Base-by-base conservation (phyloP, 1,140 invertebrate genomes). In the Euglossa dilemma region DNA sequence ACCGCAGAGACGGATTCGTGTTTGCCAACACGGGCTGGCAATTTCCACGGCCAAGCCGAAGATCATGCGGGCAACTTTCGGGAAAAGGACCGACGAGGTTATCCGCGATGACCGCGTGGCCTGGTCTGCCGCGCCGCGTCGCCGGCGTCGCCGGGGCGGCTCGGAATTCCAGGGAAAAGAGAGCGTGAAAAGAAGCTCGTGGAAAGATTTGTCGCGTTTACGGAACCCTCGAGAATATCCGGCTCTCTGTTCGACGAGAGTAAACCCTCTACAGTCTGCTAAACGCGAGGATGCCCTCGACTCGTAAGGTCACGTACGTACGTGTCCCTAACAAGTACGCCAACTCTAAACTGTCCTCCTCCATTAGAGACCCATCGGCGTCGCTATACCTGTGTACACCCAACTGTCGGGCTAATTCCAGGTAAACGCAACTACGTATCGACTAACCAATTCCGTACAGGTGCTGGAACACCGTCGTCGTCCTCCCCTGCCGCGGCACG, bases 331-430 rank as follows among this genome's bases (percentile, higher is more conserved):
- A 85, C 79, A 80, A 86, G 78, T 85, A 83, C 56, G 56, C 36
- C 28, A 75, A 59, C 83, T 82, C 59, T 50, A 45, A 83, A 85
- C 85, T 61, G 84, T 86, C 81, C 80, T 85, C 63, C 82, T 88
- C 79, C 85, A 88, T 90, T 87, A 86, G 89, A 80, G 86, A 83
- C 57, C 76, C 84, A 81, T 82, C 81, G 75, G 79, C 57, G 75
- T 72, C 77, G 36, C 84, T 67, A 28, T 85, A 85, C 79, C 67
- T 78, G 83, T 76, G 83, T 85, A 83, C 78, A 78, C 78, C 82
- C 76, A 69, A 88, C 80, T 83, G 89, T 85, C 84, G 57, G 67
- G 78, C 87, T 91, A 91, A 91, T 91, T 88, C 81, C 89, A 81
- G 77, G 83, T 89, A 89, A 90, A 88, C 87, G 87, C 69, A 74